Evolutionary conservation across 1,140 invertebrate genomes (phyloP).

Genomic region (Drosophila busckii): DNA sequence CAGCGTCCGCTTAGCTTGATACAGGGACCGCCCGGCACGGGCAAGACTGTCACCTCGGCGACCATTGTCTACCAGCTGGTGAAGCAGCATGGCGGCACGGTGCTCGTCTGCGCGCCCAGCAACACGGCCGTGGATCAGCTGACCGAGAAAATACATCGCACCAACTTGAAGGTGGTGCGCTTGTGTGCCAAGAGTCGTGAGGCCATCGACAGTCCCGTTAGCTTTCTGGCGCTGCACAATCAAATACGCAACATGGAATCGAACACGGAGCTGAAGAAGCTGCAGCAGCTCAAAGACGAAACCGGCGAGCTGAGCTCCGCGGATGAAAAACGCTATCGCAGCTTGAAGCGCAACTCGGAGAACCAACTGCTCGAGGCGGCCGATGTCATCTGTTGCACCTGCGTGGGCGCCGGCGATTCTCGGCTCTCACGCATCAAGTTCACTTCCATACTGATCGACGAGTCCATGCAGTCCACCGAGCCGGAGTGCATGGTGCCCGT

Average conservation of each 20-base stretch:
- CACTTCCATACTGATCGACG: slow-evolving; percentile 98
- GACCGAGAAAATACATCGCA: slow-evolving; percentile 99
- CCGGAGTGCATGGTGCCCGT: slow-evolving; percentile 99
- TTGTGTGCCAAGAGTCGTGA: slow-evolving; percentile 99
- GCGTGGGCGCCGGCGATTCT: slow-evolving; percentile 98
- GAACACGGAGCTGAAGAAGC: slow-evolving; percentile 94
- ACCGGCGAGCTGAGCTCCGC: slow-evolving; percentile 95
- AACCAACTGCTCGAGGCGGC: slow-evolving; percentile 95
- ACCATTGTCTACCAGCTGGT: slow-evolving; percentile 99
- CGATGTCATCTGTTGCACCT: slow-evolving; percentile 99
- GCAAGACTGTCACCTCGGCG: slow-evolving; percentile 99
- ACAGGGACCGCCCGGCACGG: slow-evolving; percentile 94
- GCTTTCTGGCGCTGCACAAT: slow-evolving; percentile 97
- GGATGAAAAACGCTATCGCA: slow-evolving; percentile 96
- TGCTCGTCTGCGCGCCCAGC: slow-evolving; percentile 98
- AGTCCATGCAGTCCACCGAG: slow-evolving; percentile 97
- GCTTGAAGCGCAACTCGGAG: slow-evolving; percentile 94
- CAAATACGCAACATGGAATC: slow-evolving; percentile 97
- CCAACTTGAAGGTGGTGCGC: slow-evolving; percentile 97
- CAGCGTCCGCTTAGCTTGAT: slow-evolving; percentile 98
- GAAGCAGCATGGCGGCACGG: slow-evolving; percentile 95
- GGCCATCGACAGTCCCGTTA: slow-evolving; percentile 98
- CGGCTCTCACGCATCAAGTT: slow-evolving; percentile 95
- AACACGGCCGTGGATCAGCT: slow-evolving; percentile 99
- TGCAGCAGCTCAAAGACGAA: slow-evolving; percentile 98